A percentile compares a stretch with the other conserved stretches of the same genome.
These are phyloP conservation scores for Lepidocyrtoides sp. DNA, from an alignment of 2,888 invertebrate genomes.

Conservation along the genomic window DNA sequence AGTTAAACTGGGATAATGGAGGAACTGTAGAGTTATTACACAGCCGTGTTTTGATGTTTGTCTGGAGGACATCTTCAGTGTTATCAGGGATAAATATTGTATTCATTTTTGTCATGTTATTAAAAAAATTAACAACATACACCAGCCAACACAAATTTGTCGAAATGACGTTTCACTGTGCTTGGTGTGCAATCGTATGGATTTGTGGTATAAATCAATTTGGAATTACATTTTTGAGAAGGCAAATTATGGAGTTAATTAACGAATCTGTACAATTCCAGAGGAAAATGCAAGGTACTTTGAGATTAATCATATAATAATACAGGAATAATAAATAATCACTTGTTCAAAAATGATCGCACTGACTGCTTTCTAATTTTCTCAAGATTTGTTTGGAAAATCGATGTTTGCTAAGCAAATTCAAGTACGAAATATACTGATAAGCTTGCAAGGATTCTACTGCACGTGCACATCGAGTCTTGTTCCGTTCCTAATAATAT, in stretches of 20 bases:
- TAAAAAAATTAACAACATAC: background rate
- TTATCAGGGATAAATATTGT: background rate
- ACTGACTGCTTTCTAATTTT: background rate
- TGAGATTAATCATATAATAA: no score
- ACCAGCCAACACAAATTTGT: background rate
- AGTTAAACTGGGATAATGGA: background rate
- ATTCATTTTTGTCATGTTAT: background rate
- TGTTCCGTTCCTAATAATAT: background rate
- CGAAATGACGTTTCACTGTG: conserved; percentile 13
- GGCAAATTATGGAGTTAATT: background rate
- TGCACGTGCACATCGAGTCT: background rate
- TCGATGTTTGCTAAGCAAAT: background rate
- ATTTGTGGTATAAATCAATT: background rate
- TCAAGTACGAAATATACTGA: background rate
- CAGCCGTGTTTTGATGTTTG: background rate
- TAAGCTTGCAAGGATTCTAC: background rate
- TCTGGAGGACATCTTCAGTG: background rate
- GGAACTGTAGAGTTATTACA: background rate
- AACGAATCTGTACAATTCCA: background rate
- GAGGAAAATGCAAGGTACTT: conserved; percentile 10
- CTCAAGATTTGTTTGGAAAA: background rate
- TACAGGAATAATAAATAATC: no score
- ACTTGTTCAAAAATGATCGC: no score
- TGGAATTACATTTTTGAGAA: background rate
- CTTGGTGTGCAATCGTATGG: conserved; percentile 27